These are phyloP conservation scores for Takifugu flavidus DNA, from an alignment of 2,113 vertebrate genomes.

Conservation along the genomic window DNA sequence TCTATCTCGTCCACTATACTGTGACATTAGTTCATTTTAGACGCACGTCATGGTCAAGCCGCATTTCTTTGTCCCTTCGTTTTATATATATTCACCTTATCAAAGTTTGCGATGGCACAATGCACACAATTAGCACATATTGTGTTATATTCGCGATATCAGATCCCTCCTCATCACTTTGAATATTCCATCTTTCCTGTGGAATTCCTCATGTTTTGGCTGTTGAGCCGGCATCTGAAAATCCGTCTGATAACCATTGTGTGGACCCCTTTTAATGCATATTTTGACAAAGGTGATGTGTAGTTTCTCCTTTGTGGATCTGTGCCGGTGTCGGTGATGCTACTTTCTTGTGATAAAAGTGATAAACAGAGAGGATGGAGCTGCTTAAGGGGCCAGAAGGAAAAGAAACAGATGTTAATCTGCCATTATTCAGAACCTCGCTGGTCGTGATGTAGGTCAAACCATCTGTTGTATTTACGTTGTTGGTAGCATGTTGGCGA, in stretches of 20 bases:
- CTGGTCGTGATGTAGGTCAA: slow-evolving; percentile 45
- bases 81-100: not conserved
- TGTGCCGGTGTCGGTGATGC: slow-evolving; percentile 21
- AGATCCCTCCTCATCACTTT: slow-evolving; percentile 1
- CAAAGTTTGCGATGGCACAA: slow-evolving; percentile 48
- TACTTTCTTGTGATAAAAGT: slow-evolving; percentile 19
- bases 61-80: not conserved
- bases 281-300: not conserved
- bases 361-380: slow-evolving; percentile 48
- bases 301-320: slow-evolving; percentile 3
- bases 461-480: slow-evolving; percentile 65
- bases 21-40: too few species aligned
- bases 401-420: slow-evolving; percentile 56
- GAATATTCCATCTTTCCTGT: slow-evolving; percentile 1
- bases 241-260: too few species aligned
- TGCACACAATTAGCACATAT: slow-evolving; percentile 65
- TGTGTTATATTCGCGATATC: slow-evolving; percentile 59
- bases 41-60: too few species aligned
- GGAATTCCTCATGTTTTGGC: slow-evolving; percentile 6
- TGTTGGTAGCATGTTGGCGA: slow-evolving; percentile 29
- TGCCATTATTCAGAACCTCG: slow-evolving; percentile 50
- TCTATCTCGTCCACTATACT: not conserved
- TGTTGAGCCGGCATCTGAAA: slow-evolving; percentile 7
- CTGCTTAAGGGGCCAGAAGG: slow-evolving; percentile 36
- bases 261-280: too few species aligned